Conservation (phyloP, 2,888 invertebrate species). For the Trichacis sp. region DNA sequence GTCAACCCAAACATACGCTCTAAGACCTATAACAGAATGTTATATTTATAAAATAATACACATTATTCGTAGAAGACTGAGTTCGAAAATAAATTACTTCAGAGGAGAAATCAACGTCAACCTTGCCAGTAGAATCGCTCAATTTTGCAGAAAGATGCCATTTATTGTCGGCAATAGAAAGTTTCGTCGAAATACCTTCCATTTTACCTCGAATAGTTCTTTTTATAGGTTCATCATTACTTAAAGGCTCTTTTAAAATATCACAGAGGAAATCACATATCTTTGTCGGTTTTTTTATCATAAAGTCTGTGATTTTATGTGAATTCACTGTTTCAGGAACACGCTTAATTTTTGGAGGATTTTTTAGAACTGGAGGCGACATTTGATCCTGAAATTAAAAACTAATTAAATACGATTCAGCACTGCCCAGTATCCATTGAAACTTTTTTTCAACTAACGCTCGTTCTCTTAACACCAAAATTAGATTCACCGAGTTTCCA, state of each 20-base stretch:
- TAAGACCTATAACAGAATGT: constrained; percentile 53
- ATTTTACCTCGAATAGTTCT: constrained; percentile 73
- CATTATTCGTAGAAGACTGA: not conserved
- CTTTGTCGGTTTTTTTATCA: constrained; percentile 36
- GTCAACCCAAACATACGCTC: constrained; percentile 54
- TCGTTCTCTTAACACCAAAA: not conserved
- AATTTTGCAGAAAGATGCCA: constrained; percentile 74
- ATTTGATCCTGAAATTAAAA: constrained; percentile 31
- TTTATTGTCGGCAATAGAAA: constrained; percentile 70
- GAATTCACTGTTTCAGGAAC: constrained; percentile 36
- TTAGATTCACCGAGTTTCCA: too few relatives aligned
- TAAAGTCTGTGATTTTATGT: constrained; percentile 48
- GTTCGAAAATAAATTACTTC: constrained; percentile 63
- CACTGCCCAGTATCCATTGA: too few relatives aligned
- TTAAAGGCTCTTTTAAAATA: constrained; percentile 43
- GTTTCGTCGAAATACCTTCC: constrained; percentile 70
- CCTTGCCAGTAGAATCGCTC: constrained; percentile 72
- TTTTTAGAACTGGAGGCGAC: constrained; percentile 32
- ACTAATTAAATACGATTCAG: too few relatives aligned
- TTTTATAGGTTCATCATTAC: constrained; percentile 10
- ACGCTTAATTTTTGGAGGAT: constrained; percentile 46
- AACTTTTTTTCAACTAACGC: not conserved
- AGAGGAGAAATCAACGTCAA: constrained; percentile 73
- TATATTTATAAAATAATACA: constrained; percentile 6
- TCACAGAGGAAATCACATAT: constrained; percentile 52